These are phyloP conservation scores for Aphrocallistes beatrix DNA, from an alignment of 37 sponge, comb jelly and placozoan genomes.

Conservation along the genomic window DNA sequence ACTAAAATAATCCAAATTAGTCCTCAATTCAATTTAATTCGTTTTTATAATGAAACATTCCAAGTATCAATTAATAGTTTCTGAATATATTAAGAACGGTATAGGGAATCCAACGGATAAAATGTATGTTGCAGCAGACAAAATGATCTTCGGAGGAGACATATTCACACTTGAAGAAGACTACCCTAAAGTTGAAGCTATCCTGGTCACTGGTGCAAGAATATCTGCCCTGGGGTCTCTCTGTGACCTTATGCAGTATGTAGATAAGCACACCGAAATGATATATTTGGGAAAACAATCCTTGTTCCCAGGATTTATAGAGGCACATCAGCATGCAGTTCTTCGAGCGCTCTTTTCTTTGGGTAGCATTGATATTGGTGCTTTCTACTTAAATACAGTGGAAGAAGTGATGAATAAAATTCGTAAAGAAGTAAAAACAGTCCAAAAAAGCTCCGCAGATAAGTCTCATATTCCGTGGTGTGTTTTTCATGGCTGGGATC, in stretches of 20 bases:
- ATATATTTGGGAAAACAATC: conserved; percentile 26
- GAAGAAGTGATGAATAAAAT: neutral
- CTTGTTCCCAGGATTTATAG: conserved; percentile 49
- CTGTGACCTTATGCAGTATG: neutral
- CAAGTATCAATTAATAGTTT: no score
- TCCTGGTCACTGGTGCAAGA: conserved; percentile 20
- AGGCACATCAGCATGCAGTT: conserved; percentile 33
- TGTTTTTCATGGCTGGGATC: conserved; percentile 37
- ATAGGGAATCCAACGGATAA: no score
- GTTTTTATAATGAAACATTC: no score
- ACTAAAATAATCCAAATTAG: no score
- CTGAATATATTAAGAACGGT: no score
- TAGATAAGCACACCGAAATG: conserved; percentile 21
- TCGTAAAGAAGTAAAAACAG: neutral
- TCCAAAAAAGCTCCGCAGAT: no score
- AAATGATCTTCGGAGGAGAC: conserved; percentile 27
- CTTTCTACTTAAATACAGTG: neutral
- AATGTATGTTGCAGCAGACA: no score
- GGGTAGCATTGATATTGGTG: neutral
- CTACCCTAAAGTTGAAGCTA: conserved; percentile 27
- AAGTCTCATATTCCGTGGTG: conserved; percentile 22
- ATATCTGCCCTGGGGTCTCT: conserved; percentile 24
- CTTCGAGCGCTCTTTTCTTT: neutral
- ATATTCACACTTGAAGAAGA: conserved; percentile 31
- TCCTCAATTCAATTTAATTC: no score